Base-by-base conservation (phyloP, 2,888 invertebrate species). In the Alloscopus bannaensis region DNA sequence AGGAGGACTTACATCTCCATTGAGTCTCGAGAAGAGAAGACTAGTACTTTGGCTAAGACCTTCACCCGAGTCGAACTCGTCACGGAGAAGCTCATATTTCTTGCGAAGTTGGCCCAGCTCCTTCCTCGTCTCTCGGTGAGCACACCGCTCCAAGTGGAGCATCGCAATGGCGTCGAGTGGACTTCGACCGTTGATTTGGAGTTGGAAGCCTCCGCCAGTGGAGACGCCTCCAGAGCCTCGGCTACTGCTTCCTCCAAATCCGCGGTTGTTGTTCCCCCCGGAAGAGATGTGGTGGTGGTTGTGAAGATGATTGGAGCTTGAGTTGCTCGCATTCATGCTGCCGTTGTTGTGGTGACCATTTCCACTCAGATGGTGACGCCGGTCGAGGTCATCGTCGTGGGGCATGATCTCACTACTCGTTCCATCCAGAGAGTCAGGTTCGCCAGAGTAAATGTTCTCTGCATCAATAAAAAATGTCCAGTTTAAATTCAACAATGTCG, bases 351-450 rank as follows among this genome's bases (percentile, higher is more conserved):
- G 16, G 6, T 73, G 36, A 29, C 66, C 42, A 64, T 60, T 68
- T 20, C 73, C 75, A 70, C 71, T 52, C 66, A 66, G 62, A 24
- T 66, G 24, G 60, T 72, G 79, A 47, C 66, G 26, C 45, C 70
- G 57, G 18, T 66, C 66, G 16, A 66, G 20, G 11, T 73, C 31
- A 59, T 73, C 40, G 22, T 72, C 85, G 60, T 84, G 84, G 47
- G 85, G 85, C 81, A 87, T 86, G 26, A 86, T 85, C 66, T 86
- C 86, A 81, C 86, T 86, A 45, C 85, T 86, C n/a, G 86, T 86
- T 36, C 86, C 87, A 83, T 87, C 87, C 81, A 87, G 73, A 18
- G 86, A 87, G 71, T 87, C 87, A 1, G 87, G 87, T 64, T 87
- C 87, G 8, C 86, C 86, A 3, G 85, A 86, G 76, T 86, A 86